Percentiles rank a stretch among this genome's conserved stretches.
These are phyloP conservation scores for Itoplectis maculator DNA, from an alignment of 2,888 invertebrate species.

Conservation along the genomic window DNA sequence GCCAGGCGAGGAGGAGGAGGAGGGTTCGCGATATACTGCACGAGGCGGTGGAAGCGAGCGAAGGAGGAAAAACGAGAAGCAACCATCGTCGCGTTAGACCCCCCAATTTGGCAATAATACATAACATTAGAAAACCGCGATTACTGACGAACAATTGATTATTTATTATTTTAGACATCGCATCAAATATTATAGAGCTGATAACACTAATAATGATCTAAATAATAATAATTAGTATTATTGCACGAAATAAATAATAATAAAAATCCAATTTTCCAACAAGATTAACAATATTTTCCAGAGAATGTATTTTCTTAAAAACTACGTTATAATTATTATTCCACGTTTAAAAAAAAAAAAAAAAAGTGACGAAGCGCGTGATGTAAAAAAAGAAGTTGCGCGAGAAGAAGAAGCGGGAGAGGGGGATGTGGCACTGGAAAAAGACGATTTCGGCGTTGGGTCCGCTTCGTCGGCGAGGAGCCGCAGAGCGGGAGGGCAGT, in stretches of 20 bases:
- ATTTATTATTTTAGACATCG: too few species aligned
- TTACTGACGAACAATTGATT: background rate
- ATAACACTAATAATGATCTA: too few species aligned
- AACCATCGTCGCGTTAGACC: background rate
- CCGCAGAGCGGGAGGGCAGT: slow-evolving; percentile 7
- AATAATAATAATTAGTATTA: too few species aligned
- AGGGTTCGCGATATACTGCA: slow-evolving; percentile 4
- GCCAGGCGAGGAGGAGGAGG: background rate
- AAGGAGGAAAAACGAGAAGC: slow-evolving; percentile 19
- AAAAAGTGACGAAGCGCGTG: background rate
- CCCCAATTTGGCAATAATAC: background rate
- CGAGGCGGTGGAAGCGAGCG: slow-evolving; percentile 12
- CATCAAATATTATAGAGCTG: too few species aligned
- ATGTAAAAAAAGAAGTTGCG: background rate
- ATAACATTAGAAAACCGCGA: background rate
- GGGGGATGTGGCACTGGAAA: background rate
- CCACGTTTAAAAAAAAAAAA: background rate
- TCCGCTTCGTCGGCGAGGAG: slow-evolving; percentile 31
- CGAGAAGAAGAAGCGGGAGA: too few species aligned
- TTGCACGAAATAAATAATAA: too few species aligned
- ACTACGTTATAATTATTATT: too few species aligned
- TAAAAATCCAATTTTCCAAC: too few species aligned
- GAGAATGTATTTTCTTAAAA: too few species aligned
- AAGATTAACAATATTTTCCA: too few species aligned
- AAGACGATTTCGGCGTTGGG: slow-evolving; percentile 30